Percentiles rank a stretch among this genome's conserved stretches.
Evolutionary conservation across 2,888 invertebrate genomes (phyloP).

Genomic region (Myopa testacea): DNA sequence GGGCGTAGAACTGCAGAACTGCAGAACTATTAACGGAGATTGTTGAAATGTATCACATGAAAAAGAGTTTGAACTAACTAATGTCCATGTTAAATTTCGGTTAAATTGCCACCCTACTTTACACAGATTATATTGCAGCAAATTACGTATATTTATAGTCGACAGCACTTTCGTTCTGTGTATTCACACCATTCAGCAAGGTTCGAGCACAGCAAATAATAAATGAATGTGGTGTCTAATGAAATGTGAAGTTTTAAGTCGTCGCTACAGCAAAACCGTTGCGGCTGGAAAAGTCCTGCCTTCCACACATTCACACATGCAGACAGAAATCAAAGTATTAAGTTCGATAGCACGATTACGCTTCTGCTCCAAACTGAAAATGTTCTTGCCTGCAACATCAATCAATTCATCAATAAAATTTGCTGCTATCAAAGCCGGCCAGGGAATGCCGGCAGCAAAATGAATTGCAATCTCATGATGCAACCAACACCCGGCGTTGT

Average conservation of each 20-base stretch:
- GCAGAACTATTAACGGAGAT: too few species aligned
- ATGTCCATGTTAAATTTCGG: too few species aligned
- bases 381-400: slow-evolving; percentile 21
- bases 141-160: too few species aligned
- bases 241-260: slow-evolving; percentile 20
- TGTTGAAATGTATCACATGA: too few species aligned
- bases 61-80: too few species aligned
- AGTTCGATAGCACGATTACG: slow-evolving; percentile 31
- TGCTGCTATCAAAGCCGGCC: slow-evolving; percentile 16
- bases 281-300: background rate
- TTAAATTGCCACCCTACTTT: too few species aligned
- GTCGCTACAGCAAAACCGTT: background rate
- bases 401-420: slow-evolving; percentile 39
- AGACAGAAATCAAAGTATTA: slow-evolving; percentile 16
- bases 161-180: too few species aligned
- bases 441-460: slow-evolving; percentile 8
- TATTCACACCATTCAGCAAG: background rate
- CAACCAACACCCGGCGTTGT: slow-evolving; percentile 2
- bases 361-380: background rate
- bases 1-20: too few species aligned
- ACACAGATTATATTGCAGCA: too few species aligned
- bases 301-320: background rate
- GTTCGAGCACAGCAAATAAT: background rate
- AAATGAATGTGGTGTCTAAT: slow-evolving; percentile 29
- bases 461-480: slow-evolving; percentile 28